Evolutionary conservation across 2,113 vertebrate species (phyloP).

Genomic region (Hippocampus mohnikei): DNA sequence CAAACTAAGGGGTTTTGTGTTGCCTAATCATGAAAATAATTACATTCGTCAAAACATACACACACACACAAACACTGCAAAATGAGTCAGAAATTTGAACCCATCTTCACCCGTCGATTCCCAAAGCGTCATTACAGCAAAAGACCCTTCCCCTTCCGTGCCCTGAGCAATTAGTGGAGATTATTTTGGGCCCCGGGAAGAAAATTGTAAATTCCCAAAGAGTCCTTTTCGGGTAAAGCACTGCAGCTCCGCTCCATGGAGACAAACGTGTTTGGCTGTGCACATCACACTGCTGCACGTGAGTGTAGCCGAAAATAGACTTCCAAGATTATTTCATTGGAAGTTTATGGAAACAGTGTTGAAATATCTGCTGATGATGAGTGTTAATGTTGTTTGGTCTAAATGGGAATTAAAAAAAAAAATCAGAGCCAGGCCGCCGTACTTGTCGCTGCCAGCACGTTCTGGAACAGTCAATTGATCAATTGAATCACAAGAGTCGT

Average conservation of each 20-base stretch:
- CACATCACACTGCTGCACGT: background rate
- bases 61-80: background rate
- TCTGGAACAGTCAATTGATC: background rate
- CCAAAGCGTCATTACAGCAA: slow-evolving; percentile 17
- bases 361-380: slow-evolving; percentile 12
- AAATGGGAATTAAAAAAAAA: background rate
- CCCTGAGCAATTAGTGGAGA: slow-evolving; percentile 30
- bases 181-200: slow-evolving; percentile 9
- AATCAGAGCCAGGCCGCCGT: background rate
- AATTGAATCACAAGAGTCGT: slow-evolving; percentile 4
- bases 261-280: slow-evolving; percentile 1
- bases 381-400: slow-evolving; percentile 12
- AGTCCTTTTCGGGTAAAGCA: background rate
- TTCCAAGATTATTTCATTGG: slow-evolving; percentile 17
- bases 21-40: too few species aligned
- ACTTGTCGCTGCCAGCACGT: background rate
- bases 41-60: background rate
- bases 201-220: slow-evolving; percentile 18
- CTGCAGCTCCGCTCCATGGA: background rate
- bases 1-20: too few species aligned
- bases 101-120: slow-evolving; percentile 7
- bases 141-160: background rate
- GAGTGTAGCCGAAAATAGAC: slow-evolving; percentile 37
- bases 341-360: slow-evolving; percentile 26
- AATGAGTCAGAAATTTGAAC: background rate